Base-by-base conservation (phyloP, 2,113 vertebrate species). In the Chrysemys picta region DNA sequence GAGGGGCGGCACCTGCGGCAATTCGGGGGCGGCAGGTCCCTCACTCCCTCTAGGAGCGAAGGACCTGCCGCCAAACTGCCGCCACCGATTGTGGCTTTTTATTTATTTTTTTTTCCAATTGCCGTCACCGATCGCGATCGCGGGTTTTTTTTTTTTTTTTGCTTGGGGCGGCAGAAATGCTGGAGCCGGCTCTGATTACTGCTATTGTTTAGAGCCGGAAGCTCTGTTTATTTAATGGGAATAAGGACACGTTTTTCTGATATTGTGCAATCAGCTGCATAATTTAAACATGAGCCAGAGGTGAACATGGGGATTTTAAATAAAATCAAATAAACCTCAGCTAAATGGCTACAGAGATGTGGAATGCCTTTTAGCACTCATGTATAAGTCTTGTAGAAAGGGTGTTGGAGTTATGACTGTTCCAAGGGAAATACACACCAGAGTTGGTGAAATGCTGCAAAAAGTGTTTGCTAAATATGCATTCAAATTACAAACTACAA, bases 371-470 rank as follows among this genome's bases (percentile, higher is more conserved):
- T 25, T 42, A 12, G 72, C 38, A 45, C 38, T 38, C 21, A 6
- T 76, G 38, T 94, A 1, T 84, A 76, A 7, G 89, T 84, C 72
- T 91, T 75, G 84, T 91, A 38, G 21, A 62, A 2, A 29, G 87
- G 17, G 22, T 17, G 12, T 8, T 47, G 21, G 52, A 62, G 11
- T 76, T 17, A 38, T 91, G 87, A 72, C 69, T 1, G 0, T 35
- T 78, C 24, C 25, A 47, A 6, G 75, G 12, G 75, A 47, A 27
- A 7, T 14, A 47, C 12, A 47, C 42, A 27, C 11, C 78, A 78
- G 62, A 62, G 69, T 22, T 27, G 2, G n/a, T 89, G 35, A 90
- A 91, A 53, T 38, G 52, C 45, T 92, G 45, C 78, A 95, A 93
- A 89, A 87, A 25, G 14, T 0, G 31, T 93, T 96, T 85, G 47